These are phyloP conservation scores for Pocillopora grandis DNA, from an alignment of 92 coral and sea anemone genomes.

Conservation along the genomic window DNA sequence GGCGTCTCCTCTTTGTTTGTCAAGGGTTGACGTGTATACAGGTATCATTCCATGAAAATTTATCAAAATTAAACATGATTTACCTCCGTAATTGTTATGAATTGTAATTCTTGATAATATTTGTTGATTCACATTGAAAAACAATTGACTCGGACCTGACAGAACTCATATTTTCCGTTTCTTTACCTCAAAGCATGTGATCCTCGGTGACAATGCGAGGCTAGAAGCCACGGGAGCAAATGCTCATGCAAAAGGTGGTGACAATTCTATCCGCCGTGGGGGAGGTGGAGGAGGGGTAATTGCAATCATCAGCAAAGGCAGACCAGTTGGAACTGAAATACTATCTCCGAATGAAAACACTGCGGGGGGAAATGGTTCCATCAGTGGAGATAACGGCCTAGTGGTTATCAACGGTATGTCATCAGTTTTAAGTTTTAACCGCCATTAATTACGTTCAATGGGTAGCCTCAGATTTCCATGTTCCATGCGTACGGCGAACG, in stretches of 20 bases:
- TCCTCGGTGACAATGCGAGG: slow-evolving; percentile 35
- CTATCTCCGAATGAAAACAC: slow-evolving; percentile 40
- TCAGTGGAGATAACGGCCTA: slow-evolving; percentile 59
- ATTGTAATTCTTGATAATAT: too few relatives aligned
- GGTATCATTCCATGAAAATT: too few relatives aligned
- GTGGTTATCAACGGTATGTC: slow-evolving; percentile 56
- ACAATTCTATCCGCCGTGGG: neutral
- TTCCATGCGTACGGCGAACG: too few relatives aligned
- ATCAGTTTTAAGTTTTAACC: neutral
- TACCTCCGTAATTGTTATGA: too few relatives aligned
- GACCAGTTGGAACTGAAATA: slow-evolving; percentile 16
- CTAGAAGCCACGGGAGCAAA: slow-evolving; percentile 61
- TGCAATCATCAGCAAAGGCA: slow-evolving; percentile 1
- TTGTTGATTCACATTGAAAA: too few relatives aligned
- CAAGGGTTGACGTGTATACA: too few relatives aligned
- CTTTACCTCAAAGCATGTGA: slow-evolving; percentile 24
- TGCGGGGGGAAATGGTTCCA: slow-evolving; percentile 56
- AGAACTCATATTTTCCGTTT: neutral
- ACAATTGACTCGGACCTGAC: too few relatives aligned
- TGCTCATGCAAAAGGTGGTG: neutral
- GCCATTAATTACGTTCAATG: neutral
- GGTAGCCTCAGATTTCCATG: too few relatives aligned
- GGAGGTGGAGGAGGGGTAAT: slow-evolving; percentile 77
- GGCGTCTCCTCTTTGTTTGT: too few relatives aligned
- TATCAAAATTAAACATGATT: too few relatives aligned